These are phyloP conservation scores for Papilio protenor DNA, from an alignment of 2,888 invertebrate species.

Conservation along the genomic window DNA sequence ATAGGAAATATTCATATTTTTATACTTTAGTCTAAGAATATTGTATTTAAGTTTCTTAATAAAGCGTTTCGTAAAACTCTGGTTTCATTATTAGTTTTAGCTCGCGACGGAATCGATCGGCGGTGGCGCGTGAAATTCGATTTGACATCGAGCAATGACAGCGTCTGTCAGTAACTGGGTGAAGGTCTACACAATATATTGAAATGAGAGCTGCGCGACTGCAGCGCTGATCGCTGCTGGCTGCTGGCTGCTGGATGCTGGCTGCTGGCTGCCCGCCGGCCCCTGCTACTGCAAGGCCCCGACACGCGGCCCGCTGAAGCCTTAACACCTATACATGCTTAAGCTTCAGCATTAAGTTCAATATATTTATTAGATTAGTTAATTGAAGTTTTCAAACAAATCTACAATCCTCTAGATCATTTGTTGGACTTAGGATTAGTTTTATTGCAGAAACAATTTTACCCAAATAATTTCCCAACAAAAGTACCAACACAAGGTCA, in stretches of 20 bases:
- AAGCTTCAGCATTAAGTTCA: neutral
- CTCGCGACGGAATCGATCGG: slow-evolving; percentile 59
- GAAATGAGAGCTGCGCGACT: slow-evolving; percentile 57
- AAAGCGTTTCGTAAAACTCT: slow-evolving; percentile 76
- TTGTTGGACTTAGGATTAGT: too few species aligned
- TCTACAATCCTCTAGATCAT: neutral
- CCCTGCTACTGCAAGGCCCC: too few species aligned
- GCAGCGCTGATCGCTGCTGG: slow-evolving; percentile 41
- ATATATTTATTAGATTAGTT: neutral
- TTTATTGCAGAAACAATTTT: neutral
- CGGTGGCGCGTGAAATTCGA: slow-evolving; percentile 71
- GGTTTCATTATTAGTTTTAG: slow-evolving; percentile 70
- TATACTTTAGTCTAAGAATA: slow-evolving; percentile 72
- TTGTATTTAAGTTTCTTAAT: slow-evolving; percentile 78
- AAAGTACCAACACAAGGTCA: neutral
- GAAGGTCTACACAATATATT: slow-evolving; percentile 72
- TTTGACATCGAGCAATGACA: slow-evolving; percentile 61
- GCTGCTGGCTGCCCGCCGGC: too few species aligned
- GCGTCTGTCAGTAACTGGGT: slow-evolving; percentile 64
- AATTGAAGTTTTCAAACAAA: neutral
- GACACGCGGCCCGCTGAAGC: neutral
- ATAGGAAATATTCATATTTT: slow-evolving; percentile 68
- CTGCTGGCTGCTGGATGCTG: neutral
- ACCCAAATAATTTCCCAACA: neutral
- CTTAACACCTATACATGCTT: neutral